Percentiles rank a stretch among this genome's conserved stretches.
These are phyloP conservation scores for Semibalanus balanoides DNA, from an alignment of 1,140 invertebrate genomes.

Conservation along the genomic window DNA sequence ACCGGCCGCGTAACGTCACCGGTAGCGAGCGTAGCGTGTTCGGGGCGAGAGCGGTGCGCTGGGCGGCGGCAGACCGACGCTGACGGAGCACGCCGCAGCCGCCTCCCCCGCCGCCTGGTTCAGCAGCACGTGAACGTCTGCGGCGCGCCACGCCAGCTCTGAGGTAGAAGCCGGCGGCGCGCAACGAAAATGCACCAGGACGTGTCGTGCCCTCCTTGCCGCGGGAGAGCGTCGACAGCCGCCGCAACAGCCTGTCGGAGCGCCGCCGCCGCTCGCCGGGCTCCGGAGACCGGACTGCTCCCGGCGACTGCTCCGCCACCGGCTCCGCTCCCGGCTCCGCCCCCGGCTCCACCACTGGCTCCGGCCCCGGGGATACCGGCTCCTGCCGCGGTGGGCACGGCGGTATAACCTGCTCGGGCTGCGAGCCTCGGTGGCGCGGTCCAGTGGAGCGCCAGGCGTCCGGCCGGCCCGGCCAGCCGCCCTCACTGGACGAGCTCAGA, in stretches of 20 bases:
- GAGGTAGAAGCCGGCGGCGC: neutral
- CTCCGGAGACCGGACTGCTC: too few species aligned
- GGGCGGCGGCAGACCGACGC: neutral
- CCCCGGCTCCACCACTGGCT: too few species aligned
- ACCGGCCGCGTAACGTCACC: neutral
- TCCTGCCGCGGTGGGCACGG: too few species aligned
- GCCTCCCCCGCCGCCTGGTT: neutral
- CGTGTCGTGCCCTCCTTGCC: slow-evolving; percentile 23
- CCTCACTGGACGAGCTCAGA: neutral
- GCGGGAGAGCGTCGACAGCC: neutral
- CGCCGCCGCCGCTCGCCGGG: neutral
- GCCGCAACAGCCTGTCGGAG: neutral
- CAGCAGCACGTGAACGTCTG: neutral
- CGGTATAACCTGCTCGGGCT: neutral
- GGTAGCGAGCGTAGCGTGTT: neutral
- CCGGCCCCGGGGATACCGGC: too few species aligned
- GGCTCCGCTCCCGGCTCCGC: neutral
- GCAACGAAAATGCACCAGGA: slow-evolving; percentile 23
- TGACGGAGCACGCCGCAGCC: neutral
- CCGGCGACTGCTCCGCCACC: too few species aligned
- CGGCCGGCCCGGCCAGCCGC: neutral
- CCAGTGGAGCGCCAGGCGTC: neutral
- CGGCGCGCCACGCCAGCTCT: neutral
- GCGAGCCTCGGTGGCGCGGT: too few species aligned
- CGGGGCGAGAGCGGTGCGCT: neutral